Conservation (phyloP, 2,113 vertebrate genomes). For the Ammodytes dubius region DNA sequence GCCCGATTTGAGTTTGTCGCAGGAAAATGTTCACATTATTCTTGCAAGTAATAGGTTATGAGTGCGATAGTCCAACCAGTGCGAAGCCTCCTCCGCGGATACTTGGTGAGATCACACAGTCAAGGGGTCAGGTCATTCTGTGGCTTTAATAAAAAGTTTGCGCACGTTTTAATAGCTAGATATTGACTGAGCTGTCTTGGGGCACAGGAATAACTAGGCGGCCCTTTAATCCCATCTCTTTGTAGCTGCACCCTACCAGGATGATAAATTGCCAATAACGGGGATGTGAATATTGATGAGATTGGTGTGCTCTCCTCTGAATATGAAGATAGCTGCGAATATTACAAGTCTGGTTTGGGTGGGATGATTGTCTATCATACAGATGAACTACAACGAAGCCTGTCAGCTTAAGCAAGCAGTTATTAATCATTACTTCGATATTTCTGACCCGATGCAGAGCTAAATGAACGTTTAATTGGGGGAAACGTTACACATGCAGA, state of each 20-base stretch:
- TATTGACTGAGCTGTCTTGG: conserved; percentile 20
- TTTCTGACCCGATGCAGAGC: background rate
- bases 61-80: background rate
- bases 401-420: background rate
- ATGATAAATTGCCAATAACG: conserved; percentile 34
- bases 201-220: conserved; percentile 43
- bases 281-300: conserved; percentile 20
- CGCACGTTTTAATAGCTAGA: conserved; percentile 20
- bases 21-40: background rate
- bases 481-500: background rate
- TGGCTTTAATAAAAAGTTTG: conserved; percentile 15
- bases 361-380: background rate
- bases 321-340: background rate
- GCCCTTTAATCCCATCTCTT: conserved; percentile 42
- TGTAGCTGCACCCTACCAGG: conserved; percentile 32
- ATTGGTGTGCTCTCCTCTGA: conserved; percentile 17
- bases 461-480: background rate
- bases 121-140: background rate
- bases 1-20: background rate
- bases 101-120: background rate
- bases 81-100: background rate
- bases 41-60: too few species aligned
- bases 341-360: background rate
- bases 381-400: background rate
- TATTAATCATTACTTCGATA: background rate